Evolutionary conservation across 1,140 invertebrate species (phyloP), one percentile per base, ranked within the genome.

Genomic region (Acromyrmex charruanus): DNA sequence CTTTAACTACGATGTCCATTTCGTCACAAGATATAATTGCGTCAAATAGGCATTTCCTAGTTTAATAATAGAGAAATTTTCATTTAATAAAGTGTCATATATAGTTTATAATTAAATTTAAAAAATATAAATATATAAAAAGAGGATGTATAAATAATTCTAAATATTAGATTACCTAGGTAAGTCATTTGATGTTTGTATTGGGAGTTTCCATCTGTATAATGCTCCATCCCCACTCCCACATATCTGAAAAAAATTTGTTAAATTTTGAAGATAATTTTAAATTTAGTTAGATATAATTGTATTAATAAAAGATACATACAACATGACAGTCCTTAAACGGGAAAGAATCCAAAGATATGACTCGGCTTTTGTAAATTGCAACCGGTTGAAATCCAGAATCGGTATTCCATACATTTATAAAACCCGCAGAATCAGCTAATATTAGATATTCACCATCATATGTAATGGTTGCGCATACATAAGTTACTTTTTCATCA

Each of bases 341-440:
- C 88, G 90, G 94, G 81, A 94, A 95, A 21, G 94, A 94, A 88
- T 95, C 94, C 49, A 95, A 81, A 16, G 93, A 93, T 63, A 89
- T 92, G 18, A 94, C 90, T 28, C 89, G 91, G 21, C 91, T 93
- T 86, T 93, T 94, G 28, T 93, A 95, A 58, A 87, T 91, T 6
- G 93, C 92, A 21, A 94, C 61, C 6, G 86, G 74, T 39, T 94
- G 85, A 77, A 88, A 89, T 77, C 88, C 89, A 75, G 69, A 82
- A 59, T 88, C 77, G 6, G 88, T 66, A 65, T 93, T 88, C 85
- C 91, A 93, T 16, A 95, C 89, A 31, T 92, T 93, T 35, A 95
- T 92, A 28, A 90, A 93, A 58, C 94, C 93, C 44, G 87, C 88
- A 0, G 94, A 93, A 86, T 95, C 94, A 18, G 92, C 93, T 28